These are phyloP conservation scores for Tachystola acroxantha DNA, from an alignment of 2,888 invertebrate species.

Conservation along the genomic window DNA sequence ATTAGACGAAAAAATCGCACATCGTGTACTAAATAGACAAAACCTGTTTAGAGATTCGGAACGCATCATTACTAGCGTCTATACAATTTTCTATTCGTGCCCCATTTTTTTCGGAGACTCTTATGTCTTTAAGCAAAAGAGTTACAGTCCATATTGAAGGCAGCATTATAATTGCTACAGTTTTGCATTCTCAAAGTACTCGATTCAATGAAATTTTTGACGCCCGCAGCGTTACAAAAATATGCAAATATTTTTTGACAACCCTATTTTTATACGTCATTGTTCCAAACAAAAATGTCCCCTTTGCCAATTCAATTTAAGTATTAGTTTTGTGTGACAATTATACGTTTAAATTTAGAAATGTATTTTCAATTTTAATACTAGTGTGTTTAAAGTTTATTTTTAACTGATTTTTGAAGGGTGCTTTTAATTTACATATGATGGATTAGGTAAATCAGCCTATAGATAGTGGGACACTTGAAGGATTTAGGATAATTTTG, in stretches of 20 bases:
- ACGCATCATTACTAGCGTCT: slow-evolving; percentile 54
- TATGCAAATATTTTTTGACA: slow-evolving; percentile 50
- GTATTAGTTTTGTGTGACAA: slow-evolving; percentile 16
- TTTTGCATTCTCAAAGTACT: slow-evolving; percentile 26
- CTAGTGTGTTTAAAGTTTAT: background rate
- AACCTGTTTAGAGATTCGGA: slow-evolving; percentile 68
- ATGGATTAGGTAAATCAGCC: slow-evolving; percentile 55
- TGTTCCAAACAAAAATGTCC: background rate
- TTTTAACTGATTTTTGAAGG: background rate
- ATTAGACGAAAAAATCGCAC: slow-evolving; percentile 39
- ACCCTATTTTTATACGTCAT: slow-evolving; percentile 21
- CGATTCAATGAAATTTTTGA: slow-evolving; percentile 31
- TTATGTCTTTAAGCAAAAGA: slow-evolving; percentile 17
- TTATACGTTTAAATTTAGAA: background rate
- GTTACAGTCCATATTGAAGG: slow-evolving; percentile 12
- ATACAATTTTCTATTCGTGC: slow-evolving; percentile 3
- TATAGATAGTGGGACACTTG: slow-evolving; percentile 16
- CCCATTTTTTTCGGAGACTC: slow-evolving; percentile 11
- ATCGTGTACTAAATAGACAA: slow-evolving; percentile 64
- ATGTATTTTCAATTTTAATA: slow-evolving; percentile 2
- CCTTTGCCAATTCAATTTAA: slow-evolving; percentile 7
- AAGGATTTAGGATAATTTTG: slow-evolving; percentile 31
- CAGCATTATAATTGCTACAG: slow-evolving; percentile 20
- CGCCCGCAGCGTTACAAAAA: slow-evolving; percentile 46
- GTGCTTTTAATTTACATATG: slow-evolving; percentile 20